Evolutionary conservation across 2,113 vertebrate species (phyloP).

Genomic region (Triplophysa siluroides): DNA sequence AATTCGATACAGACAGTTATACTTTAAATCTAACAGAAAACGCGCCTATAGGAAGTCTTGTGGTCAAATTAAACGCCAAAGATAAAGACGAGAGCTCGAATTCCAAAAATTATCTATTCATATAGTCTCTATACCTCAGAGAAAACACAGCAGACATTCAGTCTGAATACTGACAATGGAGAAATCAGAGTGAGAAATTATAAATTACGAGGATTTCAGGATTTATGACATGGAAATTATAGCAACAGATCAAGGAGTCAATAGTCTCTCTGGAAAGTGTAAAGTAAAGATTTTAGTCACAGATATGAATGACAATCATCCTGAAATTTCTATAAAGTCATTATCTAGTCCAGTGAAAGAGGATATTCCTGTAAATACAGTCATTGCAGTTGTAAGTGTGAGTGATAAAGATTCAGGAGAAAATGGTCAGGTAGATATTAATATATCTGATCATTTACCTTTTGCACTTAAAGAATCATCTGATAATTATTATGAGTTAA

Average conservation of each 20-base stretch:
- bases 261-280: conserved; percentile 43
- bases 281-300: conserved; percentile 45
- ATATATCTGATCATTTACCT: conserved; percentile 48
- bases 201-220: conserved; percentile 68
- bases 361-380: conserved; percentile 43
- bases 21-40: conserved; percentile 55
- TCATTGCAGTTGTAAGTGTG: conserved; percentile 57
- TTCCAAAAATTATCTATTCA: conserved; percentile 50
- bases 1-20: conserved; percentile 54
- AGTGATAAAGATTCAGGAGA: conserved; percentile 61
- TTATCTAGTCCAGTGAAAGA: conserved; percentile 50
- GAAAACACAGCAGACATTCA: conserved; percentile 59
- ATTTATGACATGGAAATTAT: conserved; percentile 66
- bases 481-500: conserved; percentile 54
- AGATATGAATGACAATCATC: conserved; percentile 56
- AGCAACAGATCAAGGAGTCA: conserved; percentile 63
- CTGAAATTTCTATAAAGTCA: conserved; percentile 47
- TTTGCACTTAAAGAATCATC: conserved; percentile 48
- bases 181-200: conserved; percentile 68
- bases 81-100: conserved; percentile 49
- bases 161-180: conserved; percentile 63
- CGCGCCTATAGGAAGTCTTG: conserved; percentile 33
- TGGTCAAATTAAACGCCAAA: conserved; percentile 54
- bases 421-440: conserved; percentile 67
- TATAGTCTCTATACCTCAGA: conserved; percentile 49